Percentiles rank a stretch among this genome's conserved stretches.
These are phyloP conservation scores for Halcyon senegalensis DNA, from an alignment of 2,113 vertebrate genomes.

Conservation along the genomic window DNA sequence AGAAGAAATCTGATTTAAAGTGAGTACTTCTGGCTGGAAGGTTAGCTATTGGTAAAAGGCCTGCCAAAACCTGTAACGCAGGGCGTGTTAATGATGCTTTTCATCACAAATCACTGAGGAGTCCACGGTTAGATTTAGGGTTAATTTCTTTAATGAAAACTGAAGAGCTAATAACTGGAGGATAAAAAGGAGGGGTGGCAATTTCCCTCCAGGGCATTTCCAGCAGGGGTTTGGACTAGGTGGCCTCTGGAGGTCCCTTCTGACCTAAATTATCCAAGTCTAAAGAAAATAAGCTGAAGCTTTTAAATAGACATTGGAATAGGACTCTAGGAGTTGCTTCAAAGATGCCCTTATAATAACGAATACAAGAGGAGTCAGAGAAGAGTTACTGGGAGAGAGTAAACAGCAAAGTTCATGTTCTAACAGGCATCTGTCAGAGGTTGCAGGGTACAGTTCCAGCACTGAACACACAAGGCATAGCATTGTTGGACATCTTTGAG, in stretches of 20 bases:
- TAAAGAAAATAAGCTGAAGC: background rate
- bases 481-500: background rate
- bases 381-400: background rate
- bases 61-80: conserved; percentile 36
- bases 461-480: background rate
- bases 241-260: background rate
- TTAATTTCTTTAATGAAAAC: background rate
- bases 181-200: background rate
- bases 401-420: background rate
- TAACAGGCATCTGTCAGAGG: background rate
- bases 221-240: background rate
- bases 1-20: conserved; percentile 52
- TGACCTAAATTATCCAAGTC: background rate
- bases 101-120: background rate
- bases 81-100: background rate
- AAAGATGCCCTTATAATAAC: background rate
- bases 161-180: background rate
- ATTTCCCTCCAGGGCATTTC: background rate
- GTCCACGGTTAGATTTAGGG: background rate
- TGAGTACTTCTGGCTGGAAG: conserved; percentile 36
- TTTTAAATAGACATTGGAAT: background rate
- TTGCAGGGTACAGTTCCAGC: background rate
- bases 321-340: background rate
- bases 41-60: background rate
- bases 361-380: background rate